Base-by-base conservation (phyloP, 2,888 invertebrate species). In the Heteromyza rotundicornis region DNA sequence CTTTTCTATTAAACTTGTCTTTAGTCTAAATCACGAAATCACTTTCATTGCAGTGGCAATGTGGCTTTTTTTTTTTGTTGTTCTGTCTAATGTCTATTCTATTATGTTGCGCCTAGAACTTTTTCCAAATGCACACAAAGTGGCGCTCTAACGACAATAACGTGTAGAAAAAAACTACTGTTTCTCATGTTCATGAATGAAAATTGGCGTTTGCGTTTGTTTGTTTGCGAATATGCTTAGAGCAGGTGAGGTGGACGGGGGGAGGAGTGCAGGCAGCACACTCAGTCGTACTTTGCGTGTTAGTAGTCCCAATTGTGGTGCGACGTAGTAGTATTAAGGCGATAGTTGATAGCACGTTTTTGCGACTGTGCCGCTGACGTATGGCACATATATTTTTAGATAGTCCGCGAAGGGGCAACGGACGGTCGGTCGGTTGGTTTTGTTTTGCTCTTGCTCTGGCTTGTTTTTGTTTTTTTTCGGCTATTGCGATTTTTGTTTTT, bases 381-480 rank as follows among this genome's bases (percentile, higher is more conserved):
- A 14, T 40, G 8, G 40, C 40, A n/a, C n/a, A 40, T 40, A n/a
- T n/a, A 40, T 40, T 40, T 40, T 40, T 40, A 40, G 40, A 7
- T 40, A 40, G 16, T 40, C 40, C n/a, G 12, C 2, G 12, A n/a
- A n/a, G n/a, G n/a, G n/a, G n/a, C 2, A 20, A 50, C 7, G 23
- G 23, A 7, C n/a, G 10, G 5, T 40, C 20, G n/a, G 23, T 59
- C n/a, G n/a, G n/a, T 51, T 32, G 16, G 27, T 47, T 52, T 61
- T 35, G 40, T 55, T 54, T 60, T 64, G 56, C 23, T 56, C 60
- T 44, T 60, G 53, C 17, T 24, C 52, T 61, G 40, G 51, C 32
- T 57, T 57, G 54, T 50, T 64, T 47, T 57, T 56, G 19, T 54
- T 40, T 17, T 62, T 54, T 14, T 44, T n/a, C 14, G 58, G 56